Conservation (phyloP, 1,140 invertebrate species). For the Drosophila arizonae region DNA sequence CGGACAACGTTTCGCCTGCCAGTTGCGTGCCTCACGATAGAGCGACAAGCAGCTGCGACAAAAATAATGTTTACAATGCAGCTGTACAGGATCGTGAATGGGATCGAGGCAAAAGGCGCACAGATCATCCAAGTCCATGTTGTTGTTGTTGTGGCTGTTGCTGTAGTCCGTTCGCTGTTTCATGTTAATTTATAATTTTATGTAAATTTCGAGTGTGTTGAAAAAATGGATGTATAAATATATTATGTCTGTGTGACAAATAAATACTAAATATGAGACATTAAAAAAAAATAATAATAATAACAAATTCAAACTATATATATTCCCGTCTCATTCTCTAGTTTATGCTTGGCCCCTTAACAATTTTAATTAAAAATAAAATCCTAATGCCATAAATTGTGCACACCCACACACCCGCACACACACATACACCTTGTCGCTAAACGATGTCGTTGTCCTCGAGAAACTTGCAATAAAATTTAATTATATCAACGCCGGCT, state of each 20-base stretch:
- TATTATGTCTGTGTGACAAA: not conserved
- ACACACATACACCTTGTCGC: constrained; percentile 37
- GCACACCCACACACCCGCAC: not conserved
- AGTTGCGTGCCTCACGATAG: constrained; percentile 48
- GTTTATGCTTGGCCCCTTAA: not conserved
- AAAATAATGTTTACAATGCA: constrained; percentile 53
- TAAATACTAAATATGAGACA: constrained; percentile 1
- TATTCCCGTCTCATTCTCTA: not conserved
- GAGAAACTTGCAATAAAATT: constrained; percentile 59
- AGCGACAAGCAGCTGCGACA: constrained; percentile 47
- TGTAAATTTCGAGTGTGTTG: not conserved
- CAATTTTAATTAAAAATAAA: constrained; percentile 46
- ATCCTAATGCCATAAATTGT: constrained; percentile 22
- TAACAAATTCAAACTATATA: not conserved
- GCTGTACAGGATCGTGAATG: constrained; percentile 39
- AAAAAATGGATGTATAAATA: not conserved
- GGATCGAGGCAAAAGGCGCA: constrained; percentile 56
- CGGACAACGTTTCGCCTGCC: constrained; percentile 53
- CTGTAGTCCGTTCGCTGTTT: not conserved
- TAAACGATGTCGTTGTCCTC: constrained; percentile 33
- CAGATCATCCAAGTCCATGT: constrained; percentile 29
- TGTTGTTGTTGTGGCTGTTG: not conserved
- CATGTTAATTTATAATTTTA: constrained; percentile 1
- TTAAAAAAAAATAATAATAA: too few species aligned
- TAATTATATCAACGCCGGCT: constrained; percentile 71